Evolutionary conservation across 2,113 vertebrate species (phyloP), one percentile per base, ranked within the genome.

Genomic region (Atherinomorus stipes): DNA sequence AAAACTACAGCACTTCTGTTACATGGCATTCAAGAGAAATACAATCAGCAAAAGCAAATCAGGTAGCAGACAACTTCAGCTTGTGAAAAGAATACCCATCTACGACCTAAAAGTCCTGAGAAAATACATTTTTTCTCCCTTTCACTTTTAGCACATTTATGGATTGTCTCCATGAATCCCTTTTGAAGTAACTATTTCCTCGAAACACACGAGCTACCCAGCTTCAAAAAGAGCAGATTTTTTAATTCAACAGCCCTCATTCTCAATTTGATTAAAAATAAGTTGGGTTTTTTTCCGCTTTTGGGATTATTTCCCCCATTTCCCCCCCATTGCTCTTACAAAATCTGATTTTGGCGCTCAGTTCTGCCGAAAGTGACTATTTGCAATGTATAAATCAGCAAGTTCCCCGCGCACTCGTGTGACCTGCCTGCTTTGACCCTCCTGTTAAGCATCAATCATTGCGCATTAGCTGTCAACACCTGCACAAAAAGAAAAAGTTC

Each of bases 401-500:
- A 50, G 65, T 61, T 64, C 57, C 51, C 16, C 23, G 37, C 28
- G 28, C 50, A 23, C 28, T n/a, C 42, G 5, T 49, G 74, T 65
- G 85, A 82, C 80, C 83, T 34, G 73, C 47, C 68, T 75, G 63
- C 60, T 59, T 16, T 69, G 73, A 80, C 63, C 65, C n/a, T 44
- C 11, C 70, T 50, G 60, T 88, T 76, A 72, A 63, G 37, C 26
- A 82, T 80, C 77, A 64, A 85, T 85, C 78, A 81, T 66, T 81
- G 74, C 82, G 77, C 76, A 82, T 80, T 69, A 68, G 53, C 60
- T 63, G 83, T 53, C 63, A 59, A 49, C 64, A 78, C 76, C 71
- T 68, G 80, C 59, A 62, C 72, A 3, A 28, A 64, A 4, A 28
- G 76, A 91, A 78, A 91, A 90, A 90, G 84, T 91, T 90, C 64